A percentile compares a stretch with the other conserved stretches of the same genome.
phyloP scores from a whole-genome alignment of 2,888 invertebrate genomes.

The Furcula furcula region DNA sequence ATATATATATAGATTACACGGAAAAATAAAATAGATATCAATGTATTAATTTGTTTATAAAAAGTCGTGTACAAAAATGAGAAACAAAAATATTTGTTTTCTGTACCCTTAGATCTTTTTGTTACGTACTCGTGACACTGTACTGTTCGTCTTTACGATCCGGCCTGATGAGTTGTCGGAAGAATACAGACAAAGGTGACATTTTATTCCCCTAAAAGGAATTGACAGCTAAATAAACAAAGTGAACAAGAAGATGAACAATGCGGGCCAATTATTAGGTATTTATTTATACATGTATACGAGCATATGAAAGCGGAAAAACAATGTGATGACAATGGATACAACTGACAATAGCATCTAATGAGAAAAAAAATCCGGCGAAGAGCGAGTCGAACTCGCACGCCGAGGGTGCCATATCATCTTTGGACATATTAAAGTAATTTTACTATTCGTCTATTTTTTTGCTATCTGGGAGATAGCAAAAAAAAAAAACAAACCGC shows the following conservation, averaged over 20 bases:
- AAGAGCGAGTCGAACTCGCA: too few relatives aligned
- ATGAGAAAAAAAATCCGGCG: neutral
- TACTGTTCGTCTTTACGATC: constrained; percentile 5
- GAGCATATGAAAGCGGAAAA: constrained; percentile 8
- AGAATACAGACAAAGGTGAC: constrained; percentile 17
- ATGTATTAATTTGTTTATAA: too few relatives aligned
- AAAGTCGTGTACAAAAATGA: too few relatives aligned
- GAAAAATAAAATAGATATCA: too few relatives aligned
- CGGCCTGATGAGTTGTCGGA: constrained; percentile 27
- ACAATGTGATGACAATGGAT: constrained; percentile 4
- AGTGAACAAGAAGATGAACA: constrained; percentile 17
- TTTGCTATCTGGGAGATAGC: too few relatives aligned
- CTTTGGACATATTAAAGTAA: too few relatives aligned
- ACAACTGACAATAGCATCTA: neutral
- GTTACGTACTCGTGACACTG: constrained; percentile 10
- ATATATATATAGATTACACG: too few relatives aligned
- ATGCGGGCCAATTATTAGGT: constrained; percentile 20
- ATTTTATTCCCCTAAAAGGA: constrained; percentile 16
- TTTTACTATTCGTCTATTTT: too few relatives aligned
- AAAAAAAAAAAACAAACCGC: too few relatives aligned
- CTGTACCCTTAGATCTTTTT: too few relatives aligned
- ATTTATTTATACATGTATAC: constrained; percentile 8
- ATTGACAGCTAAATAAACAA: constrained; percentile 14
- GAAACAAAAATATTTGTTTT: too few relatives aligned
- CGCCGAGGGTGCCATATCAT: too few relatives aligned